A percentile compares a stretch with the other conserved stretches of the same genome.
Evolutionary conservation across 1,140 invertebrate genomes (phyloP).

Genomic region (Dendrolimus kikuchii): DNA sequence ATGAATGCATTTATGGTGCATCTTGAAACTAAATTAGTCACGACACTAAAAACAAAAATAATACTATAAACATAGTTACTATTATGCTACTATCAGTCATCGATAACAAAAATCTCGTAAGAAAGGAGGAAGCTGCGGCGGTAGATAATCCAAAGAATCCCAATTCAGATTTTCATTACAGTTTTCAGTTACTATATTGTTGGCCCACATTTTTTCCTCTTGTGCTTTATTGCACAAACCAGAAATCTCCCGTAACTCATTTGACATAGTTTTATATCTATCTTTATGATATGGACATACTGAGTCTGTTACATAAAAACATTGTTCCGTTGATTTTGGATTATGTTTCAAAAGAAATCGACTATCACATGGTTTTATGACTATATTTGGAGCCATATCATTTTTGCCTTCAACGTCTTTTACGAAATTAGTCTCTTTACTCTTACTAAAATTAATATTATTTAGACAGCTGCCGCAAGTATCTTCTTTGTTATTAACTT

Average conservation of each 20-base stretch:
- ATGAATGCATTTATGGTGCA: too few species aligned
- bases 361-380: conserved; percentile 19
- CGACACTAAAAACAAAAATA: too few species aligned
- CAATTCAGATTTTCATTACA: conserved; percentile 10
- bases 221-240: conserved; percentile 14
- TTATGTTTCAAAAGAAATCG: conserved; percentile 1
- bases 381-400: conserved; percentile 16
- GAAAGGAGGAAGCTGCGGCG: conserved; percentile 44
- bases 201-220: not conserved
- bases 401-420: too few species aligned
- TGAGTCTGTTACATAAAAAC: conserved; percentile 18
- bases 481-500: too few species aligned
- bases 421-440: too few species aligned
- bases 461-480: too few species aligned
- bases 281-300: conserved; percentile 25
- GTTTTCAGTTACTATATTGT: not conserved
- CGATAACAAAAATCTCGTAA: conserved; percentile 21
- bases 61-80: too few species aligned
- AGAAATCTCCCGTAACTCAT: conserved; percentile 31
- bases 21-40: too few species aligned
- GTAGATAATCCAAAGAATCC: conserved; percentile 36
- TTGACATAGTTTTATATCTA: conserved; percentile 23
- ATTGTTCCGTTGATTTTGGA: conserved; percentile 11
- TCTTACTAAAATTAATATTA: too few species aligned
- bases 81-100: not conserved